Evolutionary conservation across 2,797 vertebrate species (phyloP), one percentile per base, ranked within the genome.

Genomic region (Apogon hyalosoma): DNA sequence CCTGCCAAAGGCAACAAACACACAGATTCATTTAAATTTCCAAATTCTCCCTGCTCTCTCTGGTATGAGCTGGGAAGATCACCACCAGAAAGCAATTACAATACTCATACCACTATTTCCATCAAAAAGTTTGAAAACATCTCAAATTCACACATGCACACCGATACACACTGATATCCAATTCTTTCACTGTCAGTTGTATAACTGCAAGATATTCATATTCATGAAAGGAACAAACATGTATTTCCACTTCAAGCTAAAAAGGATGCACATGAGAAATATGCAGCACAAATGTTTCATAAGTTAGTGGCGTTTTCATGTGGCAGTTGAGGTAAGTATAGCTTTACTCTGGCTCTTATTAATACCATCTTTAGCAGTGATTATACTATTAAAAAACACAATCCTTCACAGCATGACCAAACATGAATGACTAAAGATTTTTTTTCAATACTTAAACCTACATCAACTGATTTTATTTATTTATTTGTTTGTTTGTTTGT

Each of bases 41-140:
- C 86, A 84, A 80, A 80, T 85, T 82, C 80, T 86, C 45, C 59
- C 69, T 77, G 55, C 60, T 68, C 80, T 86, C 63, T 60, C 55
- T 53, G 61, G 54, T 69, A 59, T 58, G 69, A 42, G 49, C 67
- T 50, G 56, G 63, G 14, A 63, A 80, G 74, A 79, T 80, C 82
- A 52, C 82, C 73, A 85, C 68, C 75, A 77, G 77, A 84, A 87
- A 87, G 73, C 87, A 84, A 88, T 86, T 85, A 84, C 73, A 73
- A 76, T 56, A 70, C 67, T 70, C 62, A 54, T 52, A 69, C 53
- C 71, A 68, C 57, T 49, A 69, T 83, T 83, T 67, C 63, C 53
- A 77, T 79, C 59, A 54, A 66, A 66, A 75, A 59, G 28, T 77
- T 71, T 60, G 45, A 60, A 68, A 79, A 63, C 63, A 69, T 11